These are phyloP conservation scores for Cepphus grylle DNA, from an alignment of 2,113 vertebrate species.

Conservation along the genomic window DNA sequence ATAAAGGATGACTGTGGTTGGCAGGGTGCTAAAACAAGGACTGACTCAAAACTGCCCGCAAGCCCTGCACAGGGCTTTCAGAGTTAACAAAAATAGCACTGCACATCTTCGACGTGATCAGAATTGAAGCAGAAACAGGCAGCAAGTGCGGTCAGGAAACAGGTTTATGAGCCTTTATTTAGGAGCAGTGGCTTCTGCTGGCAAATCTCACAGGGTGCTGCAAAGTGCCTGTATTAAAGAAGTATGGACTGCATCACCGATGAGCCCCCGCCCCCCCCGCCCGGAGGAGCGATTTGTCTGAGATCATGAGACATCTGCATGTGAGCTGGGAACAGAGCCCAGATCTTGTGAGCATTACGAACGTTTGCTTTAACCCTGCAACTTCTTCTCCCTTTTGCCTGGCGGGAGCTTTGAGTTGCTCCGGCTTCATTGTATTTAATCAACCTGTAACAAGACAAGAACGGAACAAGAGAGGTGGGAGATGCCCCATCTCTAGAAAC, in stretches of 20 bases:
- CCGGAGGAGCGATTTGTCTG: background rate
- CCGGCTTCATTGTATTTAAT: background rate
- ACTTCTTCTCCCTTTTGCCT: background rate
- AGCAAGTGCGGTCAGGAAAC: background rate
- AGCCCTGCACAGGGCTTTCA: background rate
- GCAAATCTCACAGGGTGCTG: background rate
- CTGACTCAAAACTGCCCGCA: background rate
- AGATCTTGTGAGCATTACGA: background rate
- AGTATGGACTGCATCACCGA: accelerated
- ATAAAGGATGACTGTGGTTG: background rate
- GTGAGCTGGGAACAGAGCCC: background rate
- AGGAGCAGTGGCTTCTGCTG: background rate
- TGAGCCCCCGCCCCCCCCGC: background rate
- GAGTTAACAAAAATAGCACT: background rate
- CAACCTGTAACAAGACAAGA: background rate
- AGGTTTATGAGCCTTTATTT: background rate
- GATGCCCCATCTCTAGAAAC: background rate
- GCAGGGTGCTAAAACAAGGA: background rate
- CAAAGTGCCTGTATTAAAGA: background rate
- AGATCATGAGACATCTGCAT: background rate
- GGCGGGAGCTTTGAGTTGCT: background rate
- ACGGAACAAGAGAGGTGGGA: background rate
- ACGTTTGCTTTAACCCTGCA: background rate
- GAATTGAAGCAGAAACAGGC: background rate
- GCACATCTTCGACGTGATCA: background rate